Evolutionary conservation across 2,797 vertebrate species (phyloP).

Genomic region (Anas georgica): DNA sequence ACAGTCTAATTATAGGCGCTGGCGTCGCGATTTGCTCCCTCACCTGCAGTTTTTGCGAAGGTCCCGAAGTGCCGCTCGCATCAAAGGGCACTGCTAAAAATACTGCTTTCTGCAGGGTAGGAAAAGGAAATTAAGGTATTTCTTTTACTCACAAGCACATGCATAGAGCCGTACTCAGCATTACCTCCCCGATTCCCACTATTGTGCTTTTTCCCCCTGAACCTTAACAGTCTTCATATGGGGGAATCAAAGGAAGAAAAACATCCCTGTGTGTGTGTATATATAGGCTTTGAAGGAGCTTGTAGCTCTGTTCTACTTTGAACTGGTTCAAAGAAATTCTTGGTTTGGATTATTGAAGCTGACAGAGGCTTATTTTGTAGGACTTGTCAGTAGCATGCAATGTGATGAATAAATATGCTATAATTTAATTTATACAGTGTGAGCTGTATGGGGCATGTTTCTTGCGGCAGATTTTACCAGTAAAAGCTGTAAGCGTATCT

Average conservation of each 20-base stretch:
- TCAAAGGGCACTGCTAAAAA: not conserved
- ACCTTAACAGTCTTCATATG: not conserved
- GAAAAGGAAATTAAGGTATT: not conserved
- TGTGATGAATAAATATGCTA: not conserved
- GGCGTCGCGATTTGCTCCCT: not conserved
- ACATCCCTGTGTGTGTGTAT: not conserved
- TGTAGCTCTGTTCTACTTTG: not conserved
- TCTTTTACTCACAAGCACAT: not conserved
- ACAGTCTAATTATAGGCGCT: conserved; percentile 35
- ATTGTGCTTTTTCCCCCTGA: not conserved
- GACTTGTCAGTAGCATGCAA: not conserved
- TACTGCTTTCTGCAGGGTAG: not conserved
- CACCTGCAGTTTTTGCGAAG: not conserved
- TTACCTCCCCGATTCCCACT: not conserved
- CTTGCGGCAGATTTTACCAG: not conserved
- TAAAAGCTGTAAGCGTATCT: not conserved
- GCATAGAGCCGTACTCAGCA: not conserved
- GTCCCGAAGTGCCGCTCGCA: not conserved
- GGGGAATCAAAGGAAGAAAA: not conserved
- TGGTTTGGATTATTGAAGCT: not conserved
- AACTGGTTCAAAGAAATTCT: not conserved
- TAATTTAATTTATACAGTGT: not conserved
- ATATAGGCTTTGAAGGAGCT: not conserved
- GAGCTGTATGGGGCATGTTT: not conserved
- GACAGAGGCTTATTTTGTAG: not conserved